phyloP scores from a whole-genome alignment of 2,113 vertebrate genomes.

The Apistogramma diplotaenia region DNA sequence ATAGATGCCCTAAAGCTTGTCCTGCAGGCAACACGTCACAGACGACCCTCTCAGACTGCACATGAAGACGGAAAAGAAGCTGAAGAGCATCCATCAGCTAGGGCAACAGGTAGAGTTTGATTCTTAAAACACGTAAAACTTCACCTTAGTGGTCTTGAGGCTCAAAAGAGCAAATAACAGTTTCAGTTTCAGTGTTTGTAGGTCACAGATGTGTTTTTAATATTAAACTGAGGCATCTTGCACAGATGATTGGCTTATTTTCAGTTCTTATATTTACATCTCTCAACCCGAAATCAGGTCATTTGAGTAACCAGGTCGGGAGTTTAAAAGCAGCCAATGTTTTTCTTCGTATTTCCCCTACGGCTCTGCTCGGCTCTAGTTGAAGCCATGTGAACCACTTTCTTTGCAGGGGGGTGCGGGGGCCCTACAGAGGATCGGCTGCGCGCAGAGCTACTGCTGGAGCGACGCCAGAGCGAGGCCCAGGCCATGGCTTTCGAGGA shows the following conservation, averaged over 20 bases:
- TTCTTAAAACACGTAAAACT: neutral
- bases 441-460: conserved; percentile 89
- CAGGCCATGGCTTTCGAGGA: conserved; percentile 88
- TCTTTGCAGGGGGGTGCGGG: conserved; percentile 54
- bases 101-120: conserved; percentile 32
- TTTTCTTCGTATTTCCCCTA: conserved; percentile 28
- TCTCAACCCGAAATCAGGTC: conserved; percentile 28
- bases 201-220: neutral
- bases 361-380: conserved; percentile 1
- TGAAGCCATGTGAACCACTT: conserved; percentile 41
- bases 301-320: conserved; percentile 40
- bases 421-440: conserved; percentile 82
- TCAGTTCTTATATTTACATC: neutral
- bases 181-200: neutral
- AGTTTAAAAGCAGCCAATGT: conserved; percentile 22
- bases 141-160: neutral
- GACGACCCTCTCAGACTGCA: conserved; percentile 36
- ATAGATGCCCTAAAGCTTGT: conserved; percentile 81
- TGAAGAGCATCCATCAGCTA: conserved; percentile 48
- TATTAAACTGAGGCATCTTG: neutral
- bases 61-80: conserved; percentile 67
- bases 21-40: conserved; percentile 71
- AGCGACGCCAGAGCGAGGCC: conserved; percentile 90
- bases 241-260: conserved; percentile 6
- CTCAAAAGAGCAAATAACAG: neutral